Conservation (phyloP, 2,888 invertebrate genomes). For the Galerucella nymphaeae region DNA sequence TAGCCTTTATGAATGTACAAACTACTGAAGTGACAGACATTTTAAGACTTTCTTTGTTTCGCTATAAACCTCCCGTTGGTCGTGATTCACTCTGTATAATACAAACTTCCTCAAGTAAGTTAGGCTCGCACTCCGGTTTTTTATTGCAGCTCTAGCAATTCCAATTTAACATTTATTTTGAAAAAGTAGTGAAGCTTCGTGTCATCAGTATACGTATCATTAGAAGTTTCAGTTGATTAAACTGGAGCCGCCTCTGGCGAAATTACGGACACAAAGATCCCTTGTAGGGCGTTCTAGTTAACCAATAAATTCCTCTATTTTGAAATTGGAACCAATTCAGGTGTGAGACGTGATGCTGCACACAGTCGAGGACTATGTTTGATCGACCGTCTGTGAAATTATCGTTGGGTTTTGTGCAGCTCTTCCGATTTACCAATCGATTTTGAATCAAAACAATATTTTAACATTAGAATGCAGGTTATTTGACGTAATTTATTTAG, state of each 20-base stretch:
- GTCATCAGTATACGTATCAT: too few relatives aligned
- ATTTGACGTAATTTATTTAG: too few relatives aligned
- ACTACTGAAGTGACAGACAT: too few relatives aligned
- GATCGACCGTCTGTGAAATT: constrained; percentile 32
- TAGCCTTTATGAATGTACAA: too few relatives aligned
- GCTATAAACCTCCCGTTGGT: too few relatives aligned
- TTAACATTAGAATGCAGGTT: neutral
- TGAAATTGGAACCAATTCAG: constrained; percentile 33
- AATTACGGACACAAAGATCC: constrained; percentile 15
- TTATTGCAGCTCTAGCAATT: too few relatives aligned
- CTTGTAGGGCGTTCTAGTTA: constrained; percentile 23
- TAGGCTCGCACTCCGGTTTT: too few relatives aligned
- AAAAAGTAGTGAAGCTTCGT: too few relatives aligned
- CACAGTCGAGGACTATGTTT: constrained; percentile 23
- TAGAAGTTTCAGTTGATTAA: neutral
- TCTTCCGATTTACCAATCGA: constrained; percentile 21
- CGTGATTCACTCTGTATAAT: too few relatives aligned
- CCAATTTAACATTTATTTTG: too few relatives aligned
- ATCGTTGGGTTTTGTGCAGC: constrained; percentile 16
- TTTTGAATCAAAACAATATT: constrained; percentile 6
- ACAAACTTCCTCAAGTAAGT: too few relatives aligned
- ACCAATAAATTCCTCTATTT: constrained; percentile 30
- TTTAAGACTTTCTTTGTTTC: too few relatives aligned
- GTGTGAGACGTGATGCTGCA: constrained; percentile 30
- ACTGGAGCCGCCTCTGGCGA: neutral